phyloP scores from a whole-genome alignment of 2,113 vertebrate genomes.

The Craseonycteris thonglongyai region DNA sequence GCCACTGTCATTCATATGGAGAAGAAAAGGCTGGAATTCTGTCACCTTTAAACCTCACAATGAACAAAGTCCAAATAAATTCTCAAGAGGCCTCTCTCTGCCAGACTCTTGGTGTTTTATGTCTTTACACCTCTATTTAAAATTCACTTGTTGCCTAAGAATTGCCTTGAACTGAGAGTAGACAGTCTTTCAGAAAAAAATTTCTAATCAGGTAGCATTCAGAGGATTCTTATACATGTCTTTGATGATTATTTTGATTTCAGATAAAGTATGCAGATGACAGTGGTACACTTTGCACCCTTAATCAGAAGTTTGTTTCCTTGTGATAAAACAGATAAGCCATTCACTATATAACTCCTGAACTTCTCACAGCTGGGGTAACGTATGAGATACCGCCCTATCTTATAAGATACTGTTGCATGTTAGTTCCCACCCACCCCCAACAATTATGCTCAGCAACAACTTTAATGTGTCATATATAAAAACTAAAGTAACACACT shows the following conservation, averaged over 20 bases:
- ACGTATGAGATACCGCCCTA: slow-evolving; percentile 29
- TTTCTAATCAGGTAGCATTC: background rate
- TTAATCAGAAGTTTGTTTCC: slow-evolving; percentile 61
- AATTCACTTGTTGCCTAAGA: slow-evolving; percentile 24
- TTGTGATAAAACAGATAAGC: slow-evolving; percentile 63
- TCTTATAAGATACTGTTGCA: background rate
- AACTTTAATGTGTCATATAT: slow-evolving; percentile 69
- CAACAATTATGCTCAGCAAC: background rate
- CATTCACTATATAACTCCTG: slow-evolving; percentile 56
- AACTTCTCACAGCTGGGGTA: slow-evolving; percentile 52
- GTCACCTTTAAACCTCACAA: slow-evolving; percentile 29
- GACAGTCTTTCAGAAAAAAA: background rate
- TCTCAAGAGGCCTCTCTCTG: background rate
- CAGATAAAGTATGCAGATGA: slow-evolving; percentile 48
- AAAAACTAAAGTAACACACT: slow-evolving; percentile 61
- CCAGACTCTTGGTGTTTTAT: background rate
- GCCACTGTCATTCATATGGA: background rate
- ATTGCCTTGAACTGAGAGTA: background rate
- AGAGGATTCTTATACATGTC: background rate
- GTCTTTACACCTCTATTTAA: background rate
- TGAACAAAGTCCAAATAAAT: background rate
- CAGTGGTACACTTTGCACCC: slow-evolving; percentile 59
- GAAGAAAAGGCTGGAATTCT: slow-evolving; percentile 1
- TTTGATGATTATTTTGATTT: slow-evolving; percentile 30
- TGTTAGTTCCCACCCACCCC: slow-evolving; percentile 33